Percentiles rank a stretch among this genome's conserved stretches.
phyloP scores from a whole-genome alignment of 2,888 invertebrate species.

The Malthinus flaveolus region DNA sequence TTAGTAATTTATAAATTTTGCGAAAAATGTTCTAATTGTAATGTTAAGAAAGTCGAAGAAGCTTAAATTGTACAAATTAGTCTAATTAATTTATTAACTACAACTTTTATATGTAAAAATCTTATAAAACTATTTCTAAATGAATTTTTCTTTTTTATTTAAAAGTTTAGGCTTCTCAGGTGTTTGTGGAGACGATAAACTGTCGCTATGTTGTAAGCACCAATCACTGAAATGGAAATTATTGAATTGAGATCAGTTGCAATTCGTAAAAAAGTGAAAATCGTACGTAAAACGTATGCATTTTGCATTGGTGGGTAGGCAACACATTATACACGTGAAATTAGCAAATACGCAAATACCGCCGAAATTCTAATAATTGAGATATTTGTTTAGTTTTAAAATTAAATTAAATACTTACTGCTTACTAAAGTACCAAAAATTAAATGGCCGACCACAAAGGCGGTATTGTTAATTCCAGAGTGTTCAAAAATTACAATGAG shows the following conservation, averaged over 20 bases:
- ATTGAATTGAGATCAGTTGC: constrained; percentile 3
- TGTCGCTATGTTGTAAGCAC: constrained; percentile 44
- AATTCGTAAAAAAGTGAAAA: neutral
- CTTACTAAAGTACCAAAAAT: constrained; percentile 39
- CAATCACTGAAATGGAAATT: constrained; percentile 45
- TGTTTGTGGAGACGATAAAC: constrained; percentile 48
- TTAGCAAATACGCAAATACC: too few species aligned
- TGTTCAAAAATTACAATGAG: constrained; percentile 46
- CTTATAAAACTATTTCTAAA: neutral
- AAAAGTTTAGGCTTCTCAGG: constrained; percentile 49
- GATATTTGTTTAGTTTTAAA: neutral
- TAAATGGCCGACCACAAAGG: constrained; percentile 46
- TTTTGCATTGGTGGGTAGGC: too few species aligned
- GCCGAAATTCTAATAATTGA: too few species aligned
- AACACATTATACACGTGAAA: too few species aligned
- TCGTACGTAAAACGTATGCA: too few species aligned
- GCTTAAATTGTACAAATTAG: too few species aligned
- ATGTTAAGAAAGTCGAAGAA: neutral
- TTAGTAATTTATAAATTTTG: neutral
- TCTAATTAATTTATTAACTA: neutral
- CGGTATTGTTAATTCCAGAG: constrained; percentile 39
- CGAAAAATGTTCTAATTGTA: neutral
- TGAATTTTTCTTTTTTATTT: constrained; percentile 12
- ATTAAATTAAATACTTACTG: constrained; percentile 41
- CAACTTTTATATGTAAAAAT: neutral